Percentiles rank a stretch among this genome's conserved stretches.
Evolutionary conservation across 2,888 invertebrate species (phyloP).

Genomic region (Ochropacha duplaris): DNA sequence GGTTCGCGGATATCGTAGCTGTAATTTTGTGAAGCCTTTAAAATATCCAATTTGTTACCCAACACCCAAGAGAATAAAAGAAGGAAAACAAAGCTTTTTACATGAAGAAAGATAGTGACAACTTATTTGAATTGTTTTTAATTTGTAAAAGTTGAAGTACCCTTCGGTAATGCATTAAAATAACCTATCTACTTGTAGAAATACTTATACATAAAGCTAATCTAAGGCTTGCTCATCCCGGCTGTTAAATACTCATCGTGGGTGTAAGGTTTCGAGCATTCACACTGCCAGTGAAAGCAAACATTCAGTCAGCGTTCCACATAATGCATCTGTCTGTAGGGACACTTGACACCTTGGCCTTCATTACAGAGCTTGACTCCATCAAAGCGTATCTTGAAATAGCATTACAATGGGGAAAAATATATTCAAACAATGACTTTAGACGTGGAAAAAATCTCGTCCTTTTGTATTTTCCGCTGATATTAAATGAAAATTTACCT

Average conservation of each 20-base stretch:
- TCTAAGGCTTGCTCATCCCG: slow-evolving; percentile 40
- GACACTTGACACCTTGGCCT: slow-evolving; percentile 75
- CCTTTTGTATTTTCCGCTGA: neutral
- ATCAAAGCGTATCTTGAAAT: slow-evolving; percentile 3
- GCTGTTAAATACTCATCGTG: slow-evolving; percentile 38
- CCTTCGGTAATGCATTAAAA: too few species aligned
- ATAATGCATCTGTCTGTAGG: slow-evolving; percentile 68
- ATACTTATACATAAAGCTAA: slow-evolving; percentile 31
- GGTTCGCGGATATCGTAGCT: slow-evolving; percentile 12
- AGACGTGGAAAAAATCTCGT: slow-evolving; percentile 1
- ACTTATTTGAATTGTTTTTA: neutral
- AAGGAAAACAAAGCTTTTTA: neutral
- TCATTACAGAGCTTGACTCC: slow-evolving; percentile 44
- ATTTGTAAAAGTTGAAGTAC: too few species aligned
- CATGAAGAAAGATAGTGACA: neutral
- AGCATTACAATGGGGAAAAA: neutral
- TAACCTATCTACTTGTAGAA: too few species aligned
- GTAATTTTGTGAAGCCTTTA: slow-evolving; percentile 1
- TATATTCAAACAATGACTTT: slow-evolving; percentile 7
- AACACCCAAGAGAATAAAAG: neutral
- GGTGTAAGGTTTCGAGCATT: slow-evolving; percentile 72
- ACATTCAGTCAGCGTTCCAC: slow-evolving; percentile 68
- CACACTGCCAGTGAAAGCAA: slow-evolving; percentile 73
- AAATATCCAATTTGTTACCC: neutral
- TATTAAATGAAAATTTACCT: neutral